Base-by-base conservation (phyloP, 2,797 vertebrate species). In the Discoglossus pictus region DNA sequence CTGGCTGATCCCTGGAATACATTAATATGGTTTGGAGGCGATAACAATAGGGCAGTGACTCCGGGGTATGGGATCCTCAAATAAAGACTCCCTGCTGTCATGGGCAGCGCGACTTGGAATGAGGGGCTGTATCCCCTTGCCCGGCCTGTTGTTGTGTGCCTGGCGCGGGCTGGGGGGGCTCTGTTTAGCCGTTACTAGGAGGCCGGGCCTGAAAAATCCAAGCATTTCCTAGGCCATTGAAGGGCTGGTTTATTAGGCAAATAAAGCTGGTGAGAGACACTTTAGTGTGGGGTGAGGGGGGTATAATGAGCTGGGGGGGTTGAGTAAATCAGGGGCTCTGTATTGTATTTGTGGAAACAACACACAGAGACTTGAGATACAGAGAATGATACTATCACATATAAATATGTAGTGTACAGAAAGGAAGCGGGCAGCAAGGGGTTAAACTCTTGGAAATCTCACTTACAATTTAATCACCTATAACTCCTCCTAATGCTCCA, bases 51-150 rank as follows among this genome's bases (percentile, higher is more conserved):
- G 82, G 87, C 85, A 89, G 89, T 92, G 93, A 93, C 90, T 95
- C 86, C 21, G 77, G 78, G 93, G 91, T 92, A 94, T 98, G 96
- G 94, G 94, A 97, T 98, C 92, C 84, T 91, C 93, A 97, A 97
- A 98, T 88, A 97, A 93, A 93, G 90, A 82, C 72, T 68, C 86
- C 76, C 73, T 21, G 88, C 91, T 87, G 84, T 92, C 93, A 93
- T 91, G 93, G 91, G 90, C 90, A 96, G 89, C 82, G 50, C 83
- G 82, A 88, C 82, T 89, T 85, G 86, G 87, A 92, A 88, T 73
- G 82, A 92, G 86, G 85, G 88, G 87, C 87, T 82, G 88, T 86
- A 88, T 85, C 86, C 87, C 87, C 87, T 87, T 91, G 92, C 20
- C 92, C 93, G 95, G 97, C 93, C 92, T 92, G 82, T 89, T 80